Evolutionary conservation across 2,888 invertebrate species (phyloP).

Genomic region (Caenorhabditis uteleia): DNA sequence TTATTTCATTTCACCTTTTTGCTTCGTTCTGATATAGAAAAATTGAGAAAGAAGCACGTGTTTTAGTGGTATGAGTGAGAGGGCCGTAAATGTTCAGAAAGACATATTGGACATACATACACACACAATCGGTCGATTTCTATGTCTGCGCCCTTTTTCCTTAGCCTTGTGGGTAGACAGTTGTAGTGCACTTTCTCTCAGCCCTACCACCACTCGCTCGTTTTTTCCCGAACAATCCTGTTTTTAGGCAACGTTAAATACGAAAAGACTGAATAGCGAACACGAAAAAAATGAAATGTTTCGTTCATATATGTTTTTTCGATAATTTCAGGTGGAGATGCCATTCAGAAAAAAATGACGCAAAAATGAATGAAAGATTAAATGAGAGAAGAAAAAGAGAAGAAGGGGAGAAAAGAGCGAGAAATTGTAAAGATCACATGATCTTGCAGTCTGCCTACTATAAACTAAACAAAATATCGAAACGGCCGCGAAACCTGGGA

Average conservation of each 20-base stretch:
- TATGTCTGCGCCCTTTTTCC: constrained; percentile 9
- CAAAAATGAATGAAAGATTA: neutral
- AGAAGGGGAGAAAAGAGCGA: neutral
- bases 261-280: constrained; percentile 1
- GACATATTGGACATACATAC: constrained; percentile 5
- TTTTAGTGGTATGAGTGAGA: constrained; percentile 20
- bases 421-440: too few relatives aligned
- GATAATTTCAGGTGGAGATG: constrained; percentile 19
- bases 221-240: constrained; percentile 34
- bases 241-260: constrained; percentile 36
- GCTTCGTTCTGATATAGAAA: too few relatives aligned
- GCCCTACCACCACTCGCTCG: too few relatives aligned
- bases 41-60: constrained; percentile 28
- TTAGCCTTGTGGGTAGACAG: too few relatives aligned
- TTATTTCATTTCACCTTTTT: too few relatives aligned
- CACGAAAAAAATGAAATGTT: too few relatives aligned
- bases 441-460: too few relatives aligned
- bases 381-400: constrained; percentile 1
- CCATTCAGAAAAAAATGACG: constrained; percentile 9
- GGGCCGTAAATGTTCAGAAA: constrained; percentile 8
- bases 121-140: constrained; percentile 5
- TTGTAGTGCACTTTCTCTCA: constrained; percentile 2
- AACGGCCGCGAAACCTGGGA: too few relatives aligned
- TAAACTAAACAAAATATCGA: too few relatives aligned
- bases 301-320: too few relatives aligned